Evolutionary conservation across 1,140 invertebrate species (phyloP), one percentile per base, ranked within the genome.

Genomic region (Planococcus citri): DNA sequence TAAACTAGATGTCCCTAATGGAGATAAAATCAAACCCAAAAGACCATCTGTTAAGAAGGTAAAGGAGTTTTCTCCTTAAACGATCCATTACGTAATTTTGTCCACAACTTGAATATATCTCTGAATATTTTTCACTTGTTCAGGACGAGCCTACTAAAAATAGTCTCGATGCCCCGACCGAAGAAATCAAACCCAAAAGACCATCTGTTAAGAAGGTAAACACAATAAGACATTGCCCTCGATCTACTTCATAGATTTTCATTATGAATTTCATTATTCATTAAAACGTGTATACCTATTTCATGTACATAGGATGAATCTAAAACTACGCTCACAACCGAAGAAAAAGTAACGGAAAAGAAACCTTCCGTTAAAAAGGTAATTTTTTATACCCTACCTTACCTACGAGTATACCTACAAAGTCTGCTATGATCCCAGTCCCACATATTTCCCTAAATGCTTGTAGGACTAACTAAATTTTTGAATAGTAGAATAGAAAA

Each of bases 21-120:
- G 41, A 14, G 41, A 51, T 51, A 51, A 51, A 51, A 51, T 51
- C 41, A 51, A 51, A 51, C 41, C 41, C n/a, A 51, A 51, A 51
- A 51, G 41, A 51, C 41, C 41, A 14, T 51, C 41, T n/a, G 41
- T 51, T 51, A 51, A 51, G 17, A 51, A 51, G 41, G 41, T 51
- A 51, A 51, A n/a, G n/a, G n/a, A n/a, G n/a, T n/a, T n/a, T n/a
- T n/a, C n/a, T 51, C 41, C n/a, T 20, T 51, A 51, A 51, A 33
- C 12, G 6, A 51, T n/a, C 41, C n/a, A 17, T n/a, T n/a, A n/a
- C n/a, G n/a, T n/a, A n/a, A n/a, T n/a, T n/a, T n/a, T n/a, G n/a
- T n/a, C n/a, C n/a, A 17, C 17, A 51, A n/a, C 17, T 51, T 20
- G 41, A 51, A 51, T 9, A 20, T 20, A 4, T n/a, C 3, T 51